These are phyloP conservation scores for Urosaurus nigricauda DNA, from an alignment of 2,797 vertebrate species.

Conservation along the genomic window DNA sequence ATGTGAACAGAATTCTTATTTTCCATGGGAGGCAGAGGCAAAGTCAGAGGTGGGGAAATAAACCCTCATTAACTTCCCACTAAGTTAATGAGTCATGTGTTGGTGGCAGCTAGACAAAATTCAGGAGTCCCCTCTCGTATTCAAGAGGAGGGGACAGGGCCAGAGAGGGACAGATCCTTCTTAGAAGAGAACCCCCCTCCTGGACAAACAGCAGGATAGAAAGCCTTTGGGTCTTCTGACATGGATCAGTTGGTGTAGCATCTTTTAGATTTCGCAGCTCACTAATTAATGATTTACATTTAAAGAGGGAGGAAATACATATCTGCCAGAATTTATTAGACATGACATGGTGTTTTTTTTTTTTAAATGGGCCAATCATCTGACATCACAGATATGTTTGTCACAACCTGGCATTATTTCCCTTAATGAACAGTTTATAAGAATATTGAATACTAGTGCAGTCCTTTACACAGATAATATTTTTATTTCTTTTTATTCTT, in stretches of 20 bases:
- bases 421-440: not conserved
- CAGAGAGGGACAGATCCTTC: not conserved
- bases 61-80: too few relatives aligned
- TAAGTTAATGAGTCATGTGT: too few relatives aligned
- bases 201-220: not conserved
- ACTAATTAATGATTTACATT: not conserved
- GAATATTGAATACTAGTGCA: not conserved
- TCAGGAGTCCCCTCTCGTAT: too few relatives aligned
- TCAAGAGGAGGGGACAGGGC: too few relatives aligned
- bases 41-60: too few relatives aligned
- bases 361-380: not conserved
- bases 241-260: not conserved
- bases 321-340: not conserved
- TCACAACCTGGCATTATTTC: not conserved
- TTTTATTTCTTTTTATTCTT: constrained; percentile 15
- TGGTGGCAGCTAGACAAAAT: too few relatives aligned
- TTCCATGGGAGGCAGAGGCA: too few relatives aligned
- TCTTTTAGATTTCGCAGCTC: not conserved
- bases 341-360: not conserved
- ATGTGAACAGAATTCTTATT: too few relatives aligned
- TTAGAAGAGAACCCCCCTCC: not conserved
- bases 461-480: not conserved
- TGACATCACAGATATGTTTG: constrained; percentile 3
- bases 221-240: not conserved
- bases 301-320: not conserved